Evolutionary conservation across 1,140 invertebrate species (phyloP).

Genomic region (Physella acuta): DNA sequence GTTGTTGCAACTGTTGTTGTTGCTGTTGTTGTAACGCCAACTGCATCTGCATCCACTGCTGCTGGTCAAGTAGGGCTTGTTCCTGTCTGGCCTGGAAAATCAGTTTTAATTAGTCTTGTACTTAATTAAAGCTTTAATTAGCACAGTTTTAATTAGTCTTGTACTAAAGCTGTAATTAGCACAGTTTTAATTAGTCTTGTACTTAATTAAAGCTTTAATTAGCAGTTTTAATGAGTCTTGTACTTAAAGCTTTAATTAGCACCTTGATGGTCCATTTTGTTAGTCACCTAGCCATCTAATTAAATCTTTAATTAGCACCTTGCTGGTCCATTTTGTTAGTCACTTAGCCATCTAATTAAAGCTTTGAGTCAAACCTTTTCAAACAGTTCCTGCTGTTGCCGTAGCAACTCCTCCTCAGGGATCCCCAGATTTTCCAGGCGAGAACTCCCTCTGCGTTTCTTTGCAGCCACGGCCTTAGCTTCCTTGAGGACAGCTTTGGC

Average conservation of each 20-base stretch:
- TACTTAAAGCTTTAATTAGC: not conserved
- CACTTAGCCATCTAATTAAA: not conserved
- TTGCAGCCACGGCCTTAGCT: conserved; percentile 94
- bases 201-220: not conserved
- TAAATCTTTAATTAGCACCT: not conserved
- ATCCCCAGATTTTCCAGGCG: conserved; percentile 94
- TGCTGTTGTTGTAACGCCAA: conserved; percentile 63
- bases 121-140: not conserved
- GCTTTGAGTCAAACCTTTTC: conserved; percentile 69
- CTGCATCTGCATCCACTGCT: conserved; percentile 85
- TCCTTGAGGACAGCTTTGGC: conserved; percentile 91
- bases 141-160: not conserved
- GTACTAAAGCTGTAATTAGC: not conserved
- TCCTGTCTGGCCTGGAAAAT: conserved; percentile 77
- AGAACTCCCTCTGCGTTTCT: conserved; percentile 88
- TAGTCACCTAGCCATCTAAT: not conserved
- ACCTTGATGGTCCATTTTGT: not conserved
- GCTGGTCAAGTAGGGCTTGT: conserved; percentile 82
- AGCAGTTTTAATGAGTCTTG: not conserved
- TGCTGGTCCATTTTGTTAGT: not conserved
- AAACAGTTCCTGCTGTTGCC: conserved; percentile 97
- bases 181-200: not conserved
- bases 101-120: not conserved
- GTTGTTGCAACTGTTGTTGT: conserved; percentile 30
- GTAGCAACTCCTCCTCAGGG: conserved; percentile 93